phyloP scores from a whole-genome alignment of 2,888 invertebrate species.

The Lasioglossum zephyrum region DNA sequence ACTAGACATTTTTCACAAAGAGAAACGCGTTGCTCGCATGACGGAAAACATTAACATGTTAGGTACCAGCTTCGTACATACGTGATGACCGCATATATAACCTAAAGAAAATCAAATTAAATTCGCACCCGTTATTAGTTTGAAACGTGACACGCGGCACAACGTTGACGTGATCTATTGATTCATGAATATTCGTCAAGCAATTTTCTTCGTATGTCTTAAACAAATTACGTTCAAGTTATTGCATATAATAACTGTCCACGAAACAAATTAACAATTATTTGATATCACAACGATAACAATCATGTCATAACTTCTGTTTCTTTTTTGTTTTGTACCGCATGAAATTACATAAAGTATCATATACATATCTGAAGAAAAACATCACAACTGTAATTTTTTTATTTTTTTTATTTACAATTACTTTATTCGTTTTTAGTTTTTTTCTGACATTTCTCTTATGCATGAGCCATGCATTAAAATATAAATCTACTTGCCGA shows the following conservation, averaged over 20 bases:
- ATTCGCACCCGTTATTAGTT: background rate
- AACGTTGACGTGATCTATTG: background rate
- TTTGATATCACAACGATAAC: background rate
- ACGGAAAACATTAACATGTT: background rate
- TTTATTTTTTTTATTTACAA: too few species aligned
- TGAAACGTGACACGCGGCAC: background rate
- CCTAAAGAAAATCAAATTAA: background rate
- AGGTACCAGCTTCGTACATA: background rate
- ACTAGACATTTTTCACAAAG: background rate
- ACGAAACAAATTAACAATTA: background rate
- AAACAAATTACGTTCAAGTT: background rate
- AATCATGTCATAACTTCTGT: too few species aligned
- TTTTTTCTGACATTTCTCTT: too few species aligned
- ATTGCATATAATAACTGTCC: background rate
- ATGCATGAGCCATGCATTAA: too few species aligned
- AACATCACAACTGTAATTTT: too few species aligned
- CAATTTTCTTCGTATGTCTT: background rate
- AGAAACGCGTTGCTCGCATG: constrained; percentile 1
- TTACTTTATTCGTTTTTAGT: too few species aligned
- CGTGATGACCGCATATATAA: background rate
- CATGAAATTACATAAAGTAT: too few species aligned
- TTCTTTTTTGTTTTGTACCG: too few species aligned
- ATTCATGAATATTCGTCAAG: background rate
- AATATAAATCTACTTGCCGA: background rate
- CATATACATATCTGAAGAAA: too few species aligned